Evolutionary conservation across 2,797 vertebrate species (phyloP).

Genomic region (Pangasius macronema): DNA sequence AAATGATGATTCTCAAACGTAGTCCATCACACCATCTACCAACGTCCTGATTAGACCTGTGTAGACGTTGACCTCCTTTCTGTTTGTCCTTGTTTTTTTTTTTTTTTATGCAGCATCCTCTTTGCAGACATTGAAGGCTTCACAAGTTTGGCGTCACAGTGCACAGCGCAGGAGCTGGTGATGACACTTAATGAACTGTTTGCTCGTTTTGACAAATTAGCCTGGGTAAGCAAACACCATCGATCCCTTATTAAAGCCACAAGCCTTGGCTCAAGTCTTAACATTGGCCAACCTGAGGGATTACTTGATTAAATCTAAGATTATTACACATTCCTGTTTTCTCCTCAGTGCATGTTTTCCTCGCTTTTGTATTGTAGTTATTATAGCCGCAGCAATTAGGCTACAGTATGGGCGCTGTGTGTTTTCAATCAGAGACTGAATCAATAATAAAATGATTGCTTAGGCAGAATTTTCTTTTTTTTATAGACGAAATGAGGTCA

Average conservation of each 20-base stretch:
- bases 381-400: constrained; percentile 23
- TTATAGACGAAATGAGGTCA: not conserved
- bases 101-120: constrained; percentile 69
- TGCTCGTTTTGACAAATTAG: constrained; percentile 80
- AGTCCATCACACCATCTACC: constrained; percentile 39
- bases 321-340: constrained; percentile 42
- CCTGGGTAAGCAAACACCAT: constrained; percentile 70
- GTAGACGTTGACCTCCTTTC: constrained; percentile 52
- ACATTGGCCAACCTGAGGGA: not conserved
- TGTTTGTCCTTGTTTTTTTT: constrained; percentile 2
- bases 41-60: constrained; percentile 45
- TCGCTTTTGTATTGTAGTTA: constrained; percentile 16
- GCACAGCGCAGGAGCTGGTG: constrained; percentile 81
- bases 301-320: constrained; percentile 29
- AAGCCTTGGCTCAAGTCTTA: constrained; percentile 13
- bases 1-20: constrained; percentile 31
- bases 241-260: constrained; percentile 28
- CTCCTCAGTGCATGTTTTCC: constrained; percentile 25
- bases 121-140: constrained; percentile 82
- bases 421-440: constrained; percentile 3
- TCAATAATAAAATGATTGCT: not conserved
- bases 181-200: constrained; percentile 82
- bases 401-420: not conserved
- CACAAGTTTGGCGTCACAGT: constrained; percentile 80
- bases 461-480: not conserved